Base-by-base conservation (phyloP, 1,140 invertebrate genomes). In the Drosophila orena region DNA sequence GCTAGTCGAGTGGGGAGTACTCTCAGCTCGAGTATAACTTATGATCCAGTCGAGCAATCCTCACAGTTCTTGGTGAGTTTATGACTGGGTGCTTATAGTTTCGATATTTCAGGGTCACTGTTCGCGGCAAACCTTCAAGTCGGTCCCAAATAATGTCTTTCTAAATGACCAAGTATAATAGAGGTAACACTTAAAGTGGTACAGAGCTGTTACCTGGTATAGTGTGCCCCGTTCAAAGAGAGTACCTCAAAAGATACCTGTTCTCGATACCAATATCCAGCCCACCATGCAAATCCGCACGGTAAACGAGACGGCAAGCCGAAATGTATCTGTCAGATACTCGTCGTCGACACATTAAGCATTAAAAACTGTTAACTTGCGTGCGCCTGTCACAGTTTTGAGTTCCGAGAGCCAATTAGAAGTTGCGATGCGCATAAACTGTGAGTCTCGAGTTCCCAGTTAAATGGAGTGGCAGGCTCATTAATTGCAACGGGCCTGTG, bases 401-500 rank as follows among this genome's bases (percentile, higher is more conserved):
- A 17, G 54, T 50, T 35, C 14, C 14, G 42, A 4, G 47, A 52
- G 47, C 59, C 53, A 75, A 75, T 76, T 76, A 56, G 70, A 75
- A 44, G 60, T 53, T 65, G 46, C 17, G 70, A 65, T 47, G 53
- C 40, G 30, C 30, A 10, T 30, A 30, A 30, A 30, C 30, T 30
- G 7, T 3, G 30, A 30, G 30, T 30, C 30, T 11, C 47, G 22
- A 72, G 62, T 40, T 40, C 14, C 11, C 15, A n/a, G 27, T 20
- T 44, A 65, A 65, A 43, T 55, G 34, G 54, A 60, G 47, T 73
- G 61, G 60, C 20, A 38, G 68, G 78, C 78, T 77, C 83, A 78
- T 88, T 86, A 85, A 85, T 78, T 86, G 64, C 73, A 88, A 78
- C 74, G 83, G 81, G 69, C 64, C 60, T 72, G 30, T 60, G 66